Percentiles rank a stretch among this genome's conserved stretches.
Conservation (phyloP, 2,113 vertebrate genomes). For the Anser brachyrhynchus region DNA sequence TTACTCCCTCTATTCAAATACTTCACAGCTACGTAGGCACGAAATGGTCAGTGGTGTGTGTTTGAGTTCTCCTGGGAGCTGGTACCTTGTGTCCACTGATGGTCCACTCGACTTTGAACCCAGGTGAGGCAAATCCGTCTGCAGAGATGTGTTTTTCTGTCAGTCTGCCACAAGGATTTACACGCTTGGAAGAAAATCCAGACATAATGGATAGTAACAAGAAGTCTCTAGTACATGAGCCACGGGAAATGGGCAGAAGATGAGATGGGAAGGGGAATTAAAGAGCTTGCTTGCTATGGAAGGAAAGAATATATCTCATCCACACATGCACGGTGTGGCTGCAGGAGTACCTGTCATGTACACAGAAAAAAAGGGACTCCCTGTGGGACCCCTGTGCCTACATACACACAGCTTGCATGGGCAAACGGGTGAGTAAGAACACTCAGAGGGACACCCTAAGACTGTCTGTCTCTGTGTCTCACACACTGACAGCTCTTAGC, state of each 20-base stretch:
- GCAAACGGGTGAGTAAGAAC: neutral
- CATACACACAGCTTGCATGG: neutral
- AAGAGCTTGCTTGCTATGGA: neutral
- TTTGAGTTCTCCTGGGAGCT: neutral
- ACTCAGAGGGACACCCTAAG: neutral
- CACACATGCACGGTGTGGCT: neutral
- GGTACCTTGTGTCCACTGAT: neutral
- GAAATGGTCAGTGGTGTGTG: rapidly evolving
- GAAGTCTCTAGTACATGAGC: rapidly evolving
- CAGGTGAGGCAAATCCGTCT: neutral
- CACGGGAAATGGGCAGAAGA: neutral
- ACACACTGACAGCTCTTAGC: neutral
- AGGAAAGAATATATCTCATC: neutral
- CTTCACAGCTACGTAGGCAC: neutral
- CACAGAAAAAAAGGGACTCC: neutral
- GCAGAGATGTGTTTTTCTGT: neutral
- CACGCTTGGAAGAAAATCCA: neutral
- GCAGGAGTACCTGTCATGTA: rapidly evolving
- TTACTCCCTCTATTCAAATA: neutral
- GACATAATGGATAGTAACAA: neutral
- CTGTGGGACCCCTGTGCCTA: neutral
- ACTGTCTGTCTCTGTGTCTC: too few relatives aligned
- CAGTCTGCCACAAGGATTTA: neutral
- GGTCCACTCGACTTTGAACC: neutral
- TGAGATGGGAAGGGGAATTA: neutral